Percentiles rank a stretch among this genome's conserved stretches.
Conservation (phyloP, 2,113 vertebrate genomes). For the Oncorhynchus tshawytscha region DNA sequence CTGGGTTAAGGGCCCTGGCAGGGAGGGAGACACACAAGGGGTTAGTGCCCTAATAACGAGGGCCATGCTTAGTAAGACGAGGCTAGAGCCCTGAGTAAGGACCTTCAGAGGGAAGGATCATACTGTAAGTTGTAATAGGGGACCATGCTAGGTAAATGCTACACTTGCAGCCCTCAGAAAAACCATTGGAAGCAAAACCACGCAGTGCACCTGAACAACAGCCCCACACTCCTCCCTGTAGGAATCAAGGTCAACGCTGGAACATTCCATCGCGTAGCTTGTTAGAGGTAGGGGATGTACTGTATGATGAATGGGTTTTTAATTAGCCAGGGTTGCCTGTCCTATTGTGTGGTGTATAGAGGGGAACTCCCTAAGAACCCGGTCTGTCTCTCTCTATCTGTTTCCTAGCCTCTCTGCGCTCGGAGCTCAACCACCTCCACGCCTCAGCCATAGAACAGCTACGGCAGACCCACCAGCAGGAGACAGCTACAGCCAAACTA, state of each 20-base stretch:
- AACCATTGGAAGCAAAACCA: too few relatives aligned
- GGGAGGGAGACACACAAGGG: too few relatives aligned
- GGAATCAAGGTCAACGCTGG: not conserved
- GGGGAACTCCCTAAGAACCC: conserved; percentile 2
- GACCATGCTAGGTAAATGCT: too few relatives aligned
- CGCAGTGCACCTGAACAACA: too few relatives aligned
- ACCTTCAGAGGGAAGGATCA: too few relatives aligned
- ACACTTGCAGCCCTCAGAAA: too few relatives aligned
- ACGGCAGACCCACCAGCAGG: conserved; percentile 90
- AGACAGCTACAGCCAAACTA: conserved; percentile 80
- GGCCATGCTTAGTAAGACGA: too few relatives aligned
- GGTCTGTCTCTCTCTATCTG: conserved; percentile 31
- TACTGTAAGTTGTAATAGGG: too few relatives aligned
- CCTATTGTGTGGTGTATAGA: not conserved
- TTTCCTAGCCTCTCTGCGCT: conserved; percentile 86
- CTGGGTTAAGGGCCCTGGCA: too few relatives aligned
- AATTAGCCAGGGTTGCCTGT: conserved; percentile 50
- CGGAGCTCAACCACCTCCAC: conserved; percentile 95
- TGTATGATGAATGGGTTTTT: conserved; percentile 47
- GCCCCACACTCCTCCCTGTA: too few relatives aligned
- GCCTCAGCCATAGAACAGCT: conserved; percentile 92
- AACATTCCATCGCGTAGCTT: not conserved
- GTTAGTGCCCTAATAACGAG: too few relatives aligned
- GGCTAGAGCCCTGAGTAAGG: too few relatives aligned
- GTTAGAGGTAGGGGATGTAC: not conserved